These are phyloP conservation scores for Corythaeola cristata DNA, from an alignment of 2,113 vertebrate species.

Conservation along the genomic window DNA sequence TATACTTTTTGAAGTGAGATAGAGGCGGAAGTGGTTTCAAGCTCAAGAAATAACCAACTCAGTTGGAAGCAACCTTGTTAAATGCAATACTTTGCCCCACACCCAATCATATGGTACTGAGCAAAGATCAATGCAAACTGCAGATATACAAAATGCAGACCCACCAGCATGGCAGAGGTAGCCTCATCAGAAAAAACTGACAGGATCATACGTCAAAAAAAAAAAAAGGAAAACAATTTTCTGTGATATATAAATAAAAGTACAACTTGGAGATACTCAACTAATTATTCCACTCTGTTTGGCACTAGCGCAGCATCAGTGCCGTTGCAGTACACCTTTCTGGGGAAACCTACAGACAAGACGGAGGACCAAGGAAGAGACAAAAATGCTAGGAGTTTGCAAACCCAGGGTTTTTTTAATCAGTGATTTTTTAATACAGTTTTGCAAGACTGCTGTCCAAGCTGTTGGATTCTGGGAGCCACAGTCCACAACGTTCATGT, in stretches of 20 bases:
- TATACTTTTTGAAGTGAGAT: not conserved
- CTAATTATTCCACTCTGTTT: not conserved
- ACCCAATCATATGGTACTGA: not conserved
- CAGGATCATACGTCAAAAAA: not conserved
- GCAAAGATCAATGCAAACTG: not conserved
- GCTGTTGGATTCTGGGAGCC: not conserved
- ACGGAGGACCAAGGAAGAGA: not conserved
- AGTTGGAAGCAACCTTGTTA: not conserved
- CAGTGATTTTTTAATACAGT: rapidly evolving
- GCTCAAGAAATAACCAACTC: not conserved
- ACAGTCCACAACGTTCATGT: not conserved
- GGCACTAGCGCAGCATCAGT: not conserved
- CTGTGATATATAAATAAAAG: not conserved
- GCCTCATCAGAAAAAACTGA: not conserved
- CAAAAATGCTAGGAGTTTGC: not conserved
- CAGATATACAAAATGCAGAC: not conserved
- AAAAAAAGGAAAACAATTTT: not conserved
- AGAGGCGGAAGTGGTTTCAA: not conserved
- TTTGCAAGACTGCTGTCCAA: not conserved
- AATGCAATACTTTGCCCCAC: not conserved
- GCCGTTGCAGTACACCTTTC: not conserved
- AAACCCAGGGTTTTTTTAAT: not conserved
- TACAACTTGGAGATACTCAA: not conserved
- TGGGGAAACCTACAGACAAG: not conserved
- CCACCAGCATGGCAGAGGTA: not conserved